These are phyloP conservation scores for Odontamblyopus rebecca DNA, from an alignment of 2,797 vertebrate species.

Conservation along the genomic window DNA sequence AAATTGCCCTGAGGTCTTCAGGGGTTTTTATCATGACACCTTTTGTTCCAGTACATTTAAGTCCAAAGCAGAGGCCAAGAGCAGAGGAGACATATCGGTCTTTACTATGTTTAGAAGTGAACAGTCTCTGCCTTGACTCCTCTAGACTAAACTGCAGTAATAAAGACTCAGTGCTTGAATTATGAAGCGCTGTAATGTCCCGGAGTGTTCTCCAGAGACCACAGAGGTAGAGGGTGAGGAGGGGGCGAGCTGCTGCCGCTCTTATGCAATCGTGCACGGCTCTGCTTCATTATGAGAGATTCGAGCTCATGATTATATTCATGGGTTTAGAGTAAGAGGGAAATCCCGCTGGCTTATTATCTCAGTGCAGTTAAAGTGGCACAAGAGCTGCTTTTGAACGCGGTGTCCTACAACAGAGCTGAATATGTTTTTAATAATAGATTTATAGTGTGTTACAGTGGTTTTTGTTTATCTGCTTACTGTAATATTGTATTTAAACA, in stretches of 20 bases:
- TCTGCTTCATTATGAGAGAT: conserved; percentile 17
- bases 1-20: no score
- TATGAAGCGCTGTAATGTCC: conserved; percentile 26
- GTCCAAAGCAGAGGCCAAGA: neutral
- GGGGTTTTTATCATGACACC: no score
- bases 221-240: conserved; percentile 34
- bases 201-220: conserved; percentile 35
- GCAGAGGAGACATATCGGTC: conserved; percentile 19
- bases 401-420: neutral
- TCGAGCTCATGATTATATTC: conserved; percentile 27
- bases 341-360: neutral
- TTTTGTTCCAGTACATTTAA: neutral
- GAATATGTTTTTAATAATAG: no score
- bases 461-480: no score
- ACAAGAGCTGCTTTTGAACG: neutral
- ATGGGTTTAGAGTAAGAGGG: conserved; percentile 16
- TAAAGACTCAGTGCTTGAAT: conserved; percentile 47
- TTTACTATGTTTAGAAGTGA: conserved; percentile 20
- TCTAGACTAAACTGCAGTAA: conserved; percentile 31
- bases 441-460: no score
- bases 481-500: no score
- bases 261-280: conserved; percentile 47
- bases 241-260: conserved; percentile 10
- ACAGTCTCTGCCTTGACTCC: conserved; percentile 22
- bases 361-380: neutral